Evolutionary conservation across 2,797 vertebrate species (phyloP).

Genomic region (Taeniopygia guttata): DNA sequence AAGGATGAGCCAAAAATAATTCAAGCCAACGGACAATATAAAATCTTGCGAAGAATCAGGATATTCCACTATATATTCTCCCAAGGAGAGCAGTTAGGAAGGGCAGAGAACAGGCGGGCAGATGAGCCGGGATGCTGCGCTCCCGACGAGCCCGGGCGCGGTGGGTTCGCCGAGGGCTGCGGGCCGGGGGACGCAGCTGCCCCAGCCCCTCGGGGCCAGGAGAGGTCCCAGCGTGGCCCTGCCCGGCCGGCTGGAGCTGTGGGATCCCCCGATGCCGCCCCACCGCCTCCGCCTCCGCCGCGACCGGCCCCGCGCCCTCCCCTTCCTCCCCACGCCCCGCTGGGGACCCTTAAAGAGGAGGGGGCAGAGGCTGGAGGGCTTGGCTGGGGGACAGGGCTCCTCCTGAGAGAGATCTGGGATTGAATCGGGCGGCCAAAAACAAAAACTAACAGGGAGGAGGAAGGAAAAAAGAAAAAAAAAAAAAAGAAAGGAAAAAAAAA

Average conservation of each 20-base stretch:
- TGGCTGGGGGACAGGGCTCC: no score
- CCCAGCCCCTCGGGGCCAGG: no score
- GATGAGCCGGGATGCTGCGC: background rate
- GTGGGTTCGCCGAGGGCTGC: background rate
- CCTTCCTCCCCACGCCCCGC: background rate
- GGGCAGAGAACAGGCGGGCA: background rate
- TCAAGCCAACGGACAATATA: accelerated
- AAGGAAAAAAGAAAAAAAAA: no score
- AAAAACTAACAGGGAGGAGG: no score
- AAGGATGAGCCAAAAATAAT: background rate
- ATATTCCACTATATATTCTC: accelerated
- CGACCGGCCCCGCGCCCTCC: background rate
- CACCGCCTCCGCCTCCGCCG: background rate
- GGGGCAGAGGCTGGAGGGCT: background rate
- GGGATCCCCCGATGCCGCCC: background rate
- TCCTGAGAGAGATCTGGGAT: background rate
- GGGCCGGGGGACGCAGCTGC: background rate
- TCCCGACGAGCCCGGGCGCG: background rate
- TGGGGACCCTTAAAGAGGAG: background rate
- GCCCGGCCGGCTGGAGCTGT: background rate
- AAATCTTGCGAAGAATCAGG: background rate
- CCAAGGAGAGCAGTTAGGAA: background rate
- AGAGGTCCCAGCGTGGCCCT: no score
- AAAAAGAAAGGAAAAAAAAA: no score
- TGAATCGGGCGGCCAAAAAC: no score